phyloP scores from a whole-genome alignment of 2,113 vertebrate genomes.

The Python bivittatus region DNA sequence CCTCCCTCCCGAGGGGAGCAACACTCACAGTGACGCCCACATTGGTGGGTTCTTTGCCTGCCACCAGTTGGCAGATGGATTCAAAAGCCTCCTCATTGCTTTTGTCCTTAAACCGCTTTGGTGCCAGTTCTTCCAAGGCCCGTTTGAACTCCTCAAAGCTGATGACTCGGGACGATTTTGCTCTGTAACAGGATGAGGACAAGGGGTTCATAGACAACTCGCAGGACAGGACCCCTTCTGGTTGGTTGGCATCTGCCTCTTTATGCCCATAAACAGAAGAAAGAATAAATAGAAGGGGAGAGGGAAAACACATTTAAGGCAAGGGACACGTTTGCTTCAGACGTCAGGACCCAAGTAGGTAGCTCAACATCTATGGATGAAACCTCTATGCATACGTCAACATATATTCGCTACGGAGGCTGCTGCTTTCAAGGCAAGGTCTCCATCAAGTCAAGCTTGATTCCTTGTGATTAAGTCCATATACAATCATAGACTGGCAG shows the following conservation, averaged over 20 bases:
- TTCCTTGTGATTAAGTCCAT: too few species aligned
- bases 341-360: too few species aligned
- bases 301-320: not conserved
- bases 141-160: slow-evolving; percentile 89
- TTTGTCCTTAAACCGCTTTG: slow-evolving; percentile 90
- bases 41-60: slow-evolving; percentile 86
- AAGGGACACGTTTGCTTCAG: not conserved
- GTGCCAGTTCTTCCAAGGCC: slow-evolving; percentile 86
- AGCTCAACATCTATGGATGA: too few species aligned
- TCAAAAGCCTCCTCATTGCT: slow-evolving; percentile 85
- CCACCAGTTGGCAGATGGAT: slow-evolving; percentile 85
- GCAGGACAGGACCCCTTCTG: not conserved
- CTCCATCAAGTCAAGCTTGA: too few species aligned
- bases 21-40: slow-evolving; percentile 87
- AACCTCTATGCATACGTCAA: too few species aligned
- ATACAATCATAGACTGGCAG: too few species aligned
- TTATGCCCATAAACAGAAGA: not conserved
- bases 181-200: slow-evolving; percentile 68
- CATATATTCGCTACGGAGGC: too few species aligned
- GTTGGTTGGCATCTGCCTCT: not conserved
- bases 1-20: not conserved
- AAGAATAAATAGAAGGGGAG: not conserved
- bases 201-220: not conserved
- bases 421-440: too few species aligned
- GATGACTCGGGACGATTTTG: slow-evolving; percentile 89